A percentile compares a stretch with the other conserved stretches of the same genome.
phyloP scores from a whole-genome alignment of 2,888 invertebrate species.

The Papilio gigon region DNA sequence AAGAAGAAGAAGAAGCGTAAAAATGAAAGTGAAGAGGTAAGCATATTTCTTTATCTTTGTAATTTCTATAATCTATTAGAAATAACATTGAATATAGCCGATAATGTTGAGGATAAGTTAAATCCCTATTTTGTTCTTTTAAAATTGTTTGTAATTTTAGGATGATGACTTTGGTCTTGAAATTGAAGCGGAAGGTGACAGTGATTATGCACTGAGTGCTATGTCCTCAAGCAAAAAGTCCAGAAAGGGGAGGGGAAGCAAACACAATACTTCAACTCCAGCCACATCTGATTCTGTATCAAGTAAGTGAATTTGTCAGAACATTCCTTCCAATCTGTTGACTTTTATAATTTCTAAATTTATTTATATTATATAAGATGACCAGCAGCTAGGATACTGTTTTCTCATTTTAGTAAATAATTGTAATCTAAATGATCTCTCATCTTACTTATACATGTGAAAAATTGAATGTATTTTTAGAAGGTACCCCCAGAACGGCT shows the following conservation, averaged over 20 bases:
- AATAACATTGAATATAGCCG: neutral
- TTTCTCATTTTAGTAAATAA: too few species aligned
- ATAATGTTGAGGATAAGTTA: neutral
- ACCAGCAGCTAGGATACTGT: too few species aligned
- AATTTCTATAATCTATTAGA: neutral
- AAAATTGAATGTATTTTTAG: too few species aligned
- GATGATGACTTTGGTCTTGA: constrained; percentile 88
- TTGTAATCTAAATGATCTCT: too few species aligned
- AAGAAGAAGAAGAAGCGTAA: constrained; percentile 97
- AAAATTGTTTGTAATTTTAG: constrained; percentile 59
- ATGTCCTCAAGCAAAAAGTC: constrained; percentile 85
- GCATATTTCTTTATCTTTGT: constrained; percentile 43
- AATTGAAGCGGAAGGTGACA: constrained; percentile 85
- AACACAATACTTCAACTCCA: constrained; percentile 76
- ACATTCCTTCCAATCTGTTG: too few species aligned
- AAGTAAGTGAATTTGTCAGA: constrained; percentile 55
- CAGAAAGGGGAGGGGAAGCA: constrained; percentile 79
- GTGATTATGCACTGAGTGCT: constrained; percentile 85
- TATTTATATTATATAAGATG: too few species aligned
- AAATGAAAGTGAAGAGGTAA: constrained; percentile 92
- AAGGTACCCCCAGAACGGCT: too few species aligned
- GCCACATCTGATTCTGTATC: constrained; percentile 73
- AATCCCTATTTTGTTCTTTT: neutral
- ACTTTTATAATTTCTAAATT: too few species aligned
- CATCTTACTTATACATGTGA: too few species aligned